phyloP scores from a whole-genome alignment of 2,797 vertebrate genomes.

The Pangasius djambal region DNA sequence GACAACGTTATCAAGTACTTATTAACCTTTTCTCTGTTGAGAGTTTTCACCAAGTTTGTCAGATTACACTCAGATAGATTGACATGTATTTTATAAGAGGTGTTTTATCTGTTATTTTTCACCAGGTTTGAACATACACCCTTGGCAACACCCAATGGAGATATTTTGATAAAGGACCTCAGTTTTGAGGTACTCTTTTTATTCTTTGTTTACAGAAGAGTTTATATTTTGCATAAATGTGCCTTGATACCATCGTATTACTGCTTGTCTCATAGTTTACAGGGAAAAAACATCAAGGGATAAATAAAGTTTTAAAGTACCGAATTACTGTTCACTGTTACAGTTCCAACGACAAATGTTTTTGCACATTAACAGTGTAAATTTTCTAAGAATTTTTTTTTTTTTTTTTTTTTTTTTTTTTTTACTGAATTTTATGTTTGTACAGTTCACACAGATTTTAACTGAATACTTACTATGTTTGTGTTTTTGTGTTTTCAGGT shows the following conservation, averaged over 20 bases:
- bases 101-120: conserved; percentile 43
- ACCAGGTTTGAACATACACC: conserved; percentile 93
- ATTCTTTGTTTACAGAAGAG: not conserved
- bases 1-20: conserved; percentile 93
- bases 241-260: not conserved
- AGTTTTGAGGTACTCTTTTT: conserved; percentile 85
- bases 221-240: not conserved
- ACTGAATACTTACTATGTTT: not conserved
- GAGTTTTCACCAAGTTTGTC: not conserved
- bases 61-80: not conserved
- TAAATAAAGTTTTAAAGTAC: not conserved
- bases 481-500: conserved; percentile 74
- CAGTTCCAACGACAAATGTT: not conserved
- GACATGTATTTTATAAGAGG: not conserved
- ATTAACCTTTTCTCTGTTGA: not conserved
- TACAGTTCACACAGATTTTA: not conserved
- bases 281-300: not conserved
- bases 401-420: not conserved
- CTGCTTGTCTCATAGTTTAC: not conserved
- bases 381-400: not conserved
- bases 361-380: not conserved
- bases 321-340: not conserved
- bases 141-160: conserved; percentile 94
- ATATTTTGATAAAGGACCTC: conserved; percentile 90
- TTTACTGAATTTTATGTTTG: not conserved